Conservation (phyloP, 2,888 invertebrate genomes). For the Lasiommata megera region DNA sequence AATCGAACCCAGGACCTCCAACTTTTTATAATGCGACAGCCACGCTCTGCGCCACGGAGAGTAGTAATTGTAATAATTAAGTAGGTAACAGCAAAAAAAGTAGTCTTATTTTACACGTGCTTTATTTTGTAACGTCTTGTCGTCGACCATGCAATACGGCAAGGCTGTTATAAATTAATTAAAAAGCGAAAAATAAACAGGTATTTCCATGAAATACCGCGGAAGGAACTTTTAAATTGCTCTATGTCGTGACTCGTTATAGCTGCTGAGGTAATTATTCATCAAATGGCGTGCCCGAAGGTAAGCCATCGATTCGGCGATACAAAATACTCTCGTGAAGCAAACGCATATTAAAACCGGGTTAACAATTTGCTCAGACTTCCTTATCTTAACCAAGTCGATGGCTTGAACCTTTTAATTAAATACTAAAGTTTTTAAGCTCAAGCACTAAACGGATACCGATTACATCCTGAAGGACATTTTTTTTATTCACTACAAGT, state of each 20-base stretch:
- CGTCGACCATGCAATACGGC: constrained; percentile 1
- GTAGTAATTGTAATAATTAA: no score
- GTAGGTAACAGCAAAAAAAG: not conserved
- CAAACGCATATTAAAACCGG: not conserved
- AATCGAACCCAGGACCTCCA: no score
- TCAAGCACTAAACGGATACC: no score
- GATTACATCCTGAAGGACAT: no score
- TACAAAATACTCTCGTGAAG: constrained; percentile 10
- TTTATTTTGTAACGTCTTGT: not conserved
- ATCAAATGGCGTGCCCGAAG: constrained; percentile 11
- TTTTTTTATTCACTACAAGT: no score
- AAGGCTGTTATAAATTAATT: constrained; percentile 10
- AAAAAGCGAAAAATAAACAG: constrained; percentile 12
- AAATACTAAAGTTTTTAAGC: no score
- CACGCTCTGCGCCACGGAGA: not conserved
- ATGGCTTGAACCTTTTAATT: no score
- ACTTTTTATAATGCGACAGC: no score
- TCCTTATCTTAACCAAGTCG: no score
- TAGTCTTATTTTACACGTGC: no score
- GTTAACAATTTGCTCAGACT: no score
- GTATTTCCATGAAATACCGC: constrained; percentile 10
- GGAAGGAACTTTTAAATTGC: constrained; percentile 21
- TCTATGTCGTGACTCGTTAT: constrained; percentile 14
- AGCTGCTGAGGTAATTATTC: constrained; percentile 17
- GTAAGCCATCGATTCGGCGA: constrained; percentile 16